Evolutionary conservation across 2,113 vertebrate genomes (phyloP).

Genomic region (Entelurus aequoreus): DNA sequence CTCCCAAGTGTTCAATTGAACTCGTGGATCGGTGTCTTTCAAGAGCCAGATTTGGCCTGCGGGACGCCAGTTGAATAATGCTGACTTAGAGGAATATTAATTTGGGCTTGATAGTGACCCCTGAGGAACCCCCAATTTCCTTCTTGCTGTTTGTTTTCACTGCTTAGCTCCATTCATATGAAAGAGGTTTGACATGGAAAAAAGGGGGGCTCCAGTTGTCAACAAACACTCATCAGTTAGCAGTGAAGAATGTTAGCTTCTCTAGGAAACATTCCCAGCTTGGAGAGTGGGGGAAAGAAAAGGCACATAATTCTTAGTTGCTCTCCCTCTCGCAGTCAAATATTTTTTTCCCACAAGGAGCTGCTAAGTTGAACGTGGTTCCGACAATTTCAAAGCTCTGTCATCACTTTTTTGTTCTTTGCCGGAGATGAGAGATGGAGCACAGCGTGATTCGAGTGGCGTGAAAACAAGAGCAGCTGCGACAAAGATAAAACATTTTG

Average conservation of each 20-base stretch:
- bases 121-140: conserved; percentile 56
- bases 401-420: too few species aligned
- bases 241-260: conserved; percentile 30
- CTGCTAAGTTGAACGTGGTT: too few species aligned
- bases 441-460: too few species aligned
- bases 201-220: conserved; percentile 13
- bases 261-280: conserved; percentile 24
- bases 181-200: conserved; percentile 45
- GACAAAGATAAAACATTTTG: too few species aligned
- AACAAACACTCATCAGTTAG: conserved; percentile 47
- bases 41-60: conserved; percentile 41
- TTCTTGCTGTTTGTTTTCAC: conserved; percentile 59
- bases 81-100: conserved; percentile 51
- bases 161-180: conserved; percentile 45
- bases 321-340: not conserved
- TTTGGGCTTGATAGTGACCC: conserved; percentile 51
- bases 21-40: conserved; percentile 20
- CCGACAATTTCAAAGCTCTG: too few species aligned
- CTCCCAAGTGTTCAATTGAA: too few species aligned
- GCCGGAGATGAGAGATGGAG: too few species aligned
- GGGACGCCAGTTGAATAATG: conserved; percentile 37
- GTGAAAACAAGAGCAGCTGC: too few species aligned
- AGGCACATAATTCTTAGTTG: not conserved
- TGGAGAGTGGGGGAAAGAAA: not conserved
- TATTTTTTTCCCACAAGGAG: too few species aligned